phyloP scores from a whole-genome alignment of 1,140 invertebrate species.

The Pristionchus pacificus region DNA sequence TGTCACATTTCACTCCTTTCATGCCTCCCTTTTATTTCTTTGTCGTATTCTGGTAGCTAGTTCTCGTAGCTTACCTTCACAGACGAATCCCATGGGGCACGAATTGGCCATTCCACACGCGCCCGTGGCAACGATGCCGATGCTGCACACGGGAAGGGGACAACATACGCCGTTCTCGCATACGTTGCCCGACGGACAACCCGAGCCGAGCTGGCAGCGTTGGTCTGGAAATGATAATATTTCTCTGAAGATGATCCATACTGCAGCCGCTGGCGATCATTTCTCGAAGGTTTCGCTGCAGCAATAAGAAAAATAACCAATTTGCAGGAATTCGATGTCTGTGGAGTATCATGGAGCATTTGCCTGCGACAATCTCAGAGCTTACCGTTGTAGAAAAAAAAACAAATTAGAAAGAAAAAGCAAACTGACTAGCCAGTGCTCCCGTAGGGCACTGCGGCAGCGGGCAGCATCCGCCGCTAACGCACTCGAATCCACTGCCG shows the following conservation, averaged over 20 bases:
- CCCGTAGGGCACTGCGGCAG: conserved; percentile 12
- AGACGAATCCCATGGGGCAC: conserved; percentile 45
- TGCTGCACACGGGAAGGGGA: conserved; percentile 43
- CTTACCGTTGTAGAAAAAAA: too few relatives aligned
- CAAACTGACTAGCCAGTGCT: not conserved
- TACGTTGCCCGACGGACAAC: conserved; percentile 32
- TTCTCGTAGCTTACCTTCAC: conserved; percentile 36
- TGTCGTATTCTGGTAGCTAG: not conserved
- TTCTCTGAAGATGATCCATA: too few relatives aligned
- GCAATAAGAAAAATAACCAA: too few relatives aligned
- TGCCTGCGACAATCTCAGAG: too few relatives aligned
- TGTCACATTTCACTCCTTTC: too few relatives aligned
- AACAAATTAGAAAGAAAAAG: too few relatives aligned
- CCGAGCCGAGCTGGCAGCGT: conserved; percentile 35
- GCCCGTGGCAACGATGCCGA: conserved; percentile 39
- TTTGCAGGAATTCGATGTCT: too few relatives aligned
- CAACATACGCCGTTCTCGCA: conserved; percentile 50
- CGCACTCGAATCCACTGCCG: conserved; percentile 28
- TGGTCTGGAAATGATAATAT: conserved; percentile 15
- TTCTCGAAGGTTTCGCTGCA: too few relatives aligned
- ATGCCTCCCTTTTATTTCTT: too few relatives aligned
- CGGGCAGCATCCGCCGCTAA: conserved; percentile 34
- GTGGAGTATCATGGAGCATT: too few relatives aligned
- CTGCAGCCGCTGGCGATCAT: too few relatives aligned
- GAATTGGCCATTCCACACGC: conserved; percentile 45